Base-by-base conservation (phyloP, 64 coral and sea anemone species). In the Montipora cactus region DNA sequence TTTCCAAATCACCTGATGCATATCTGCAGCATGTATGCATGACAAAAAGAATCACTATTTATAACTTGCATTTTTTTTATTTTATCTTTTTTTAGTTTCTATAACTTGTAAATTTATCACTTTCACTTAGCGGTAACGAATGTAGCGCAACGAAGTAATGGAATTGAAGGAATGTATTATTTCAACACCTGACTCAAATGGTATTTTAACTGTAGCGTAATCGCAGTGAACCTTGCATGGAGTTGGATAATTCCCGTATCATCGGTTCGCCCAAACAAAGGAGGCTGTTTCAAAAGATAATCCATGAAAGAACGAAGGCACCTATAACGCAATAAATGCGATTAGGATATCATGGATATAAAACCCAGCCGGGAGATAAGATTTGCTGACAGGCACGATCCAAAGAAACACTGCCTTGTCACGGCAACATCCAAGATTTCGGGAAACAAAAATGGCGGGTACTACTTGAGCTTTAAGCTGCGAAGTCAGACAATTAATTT, bases 201-300 rank as follows among this genome's bases (percentile, higher is more conserved):
- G 45, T 47, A 64, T 64, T 64, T 64, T 64, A 7, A 55, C 10
- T 7, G 52, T 7, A 14, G 59, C 44, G 67, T 68, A 68, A 84
- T 84, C 81, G 8, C 81, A 14, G 81, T 84, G 18, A 59, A n/a
- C 8, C 20, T 20, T 12, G 12, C 11, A 4, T 47, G 4, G 49
- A 15, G 55, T 82, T 64, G 80, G 64, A 71, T 86, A 72, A 86
- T 50, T 86, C 44, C 82, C 46, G 44, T 86, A 86, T 86, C 82
- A 71, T 45, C 82, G 64, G 66, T 86, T 37, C 37, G 37, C 37
- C 82, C 47, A 28, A 14, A 82, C 53, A 82, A 64, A 44, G 80
- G 12, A 82, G 28, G 15, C 80, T 82, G 80, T 66, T 61, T 64
- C 7, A 45, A 5, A 28, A 37, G 82, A 86, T 86, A 49, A 86